Conservation (phyloP, 2,888 invertebrate species). For the Koerneria pararmatus region DNA sequence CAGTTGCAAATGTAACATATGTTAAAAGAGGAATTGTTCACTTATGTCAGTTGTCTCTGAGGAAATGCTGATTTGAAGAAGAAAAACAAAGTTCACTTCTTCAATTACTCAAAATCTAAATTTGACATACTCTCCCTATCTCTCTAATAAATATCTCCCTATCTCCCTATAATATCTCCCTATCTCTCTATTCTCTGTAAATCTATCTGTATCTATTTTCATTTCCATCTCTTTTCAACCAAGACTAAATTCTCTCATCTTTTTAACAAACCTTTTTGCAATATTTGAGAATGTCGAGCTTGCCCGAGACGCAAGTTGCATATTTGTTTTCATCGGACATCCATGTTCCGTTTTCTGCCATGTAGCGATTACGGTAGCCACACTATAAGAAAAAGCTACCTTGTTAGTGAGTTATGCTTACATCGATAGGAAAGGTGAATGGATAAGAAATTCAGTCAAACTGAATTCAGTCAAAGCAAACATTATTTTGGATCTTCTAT, state of each 20-base stretch:
- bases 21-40: too few species aligned
- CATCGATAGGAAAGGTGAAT: too few species aligned
- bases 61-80: too few species aligned
- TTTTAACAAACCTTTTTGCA: slow-evolving; percentile 53
- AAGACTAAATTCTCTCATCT: too few species aligned
- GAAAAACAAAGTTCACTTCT: background rate
- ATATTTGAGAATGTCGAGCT: slow-evolving; percentile 59
- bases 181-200: too few species aligned
- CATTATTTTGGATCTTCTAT: background rate
- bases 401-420: too few species aligned
- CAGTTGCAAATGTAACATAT: too few species aligned
- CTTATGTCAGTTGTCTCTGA: too few species aligned
- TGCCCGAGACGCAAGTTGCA: slow-evolving; percentile 57
- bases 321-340: slow-evolving; percentile 47
- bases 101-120: background rate
- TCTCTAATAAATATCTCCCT: slow-evolving; percentile 1
- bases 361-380: slow-evolving; percentile 47
- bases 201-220: too few species aligned
- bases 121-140: background rate
- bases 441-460: background rate
- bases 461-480: background rate
- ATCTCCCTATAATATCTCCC: background rate
- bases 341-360: slow-evolving; percentile 54
- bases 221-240: too few species aligned
- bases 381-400: slow-evolving; percentile 7